A percentile compares a stretch with the other conserved stretches of the same genome.
Conservation (phyloP, 1,140 invertebrate species). For the Trachymyrmex cornetzi region DNA sequence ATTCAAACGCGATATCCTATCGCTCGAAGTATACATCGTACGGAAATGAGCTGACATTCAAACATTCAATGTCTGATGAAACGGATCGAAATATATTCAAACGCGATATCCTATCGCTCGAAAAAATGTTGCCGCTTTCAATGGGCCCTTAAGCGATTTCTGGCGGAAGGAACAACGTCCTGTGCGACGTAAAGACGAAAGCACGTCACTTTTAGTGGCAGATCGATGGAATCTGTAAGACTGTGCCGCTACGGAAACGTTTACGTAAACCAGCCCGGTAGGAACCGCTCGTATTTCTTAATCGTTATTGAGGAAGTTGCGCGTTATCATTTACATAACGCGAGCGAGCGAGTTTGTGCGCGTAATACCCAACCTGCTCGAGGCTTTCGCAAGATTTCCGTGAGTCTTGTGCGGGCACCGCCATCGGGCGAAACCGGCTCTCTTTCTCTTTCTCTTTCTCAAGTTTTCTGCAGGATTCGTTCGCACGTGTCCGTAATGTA, state of each 20-base stretch:
- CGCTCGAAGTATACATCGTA: background rate
- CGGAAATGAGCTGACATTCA: background rate
- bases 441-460: constrained; percentile 44
- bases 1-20: background rate
- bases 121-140: background rate
- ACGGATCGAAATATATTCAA: constrained; percentile 18
- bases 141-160: background rate
- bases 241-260: constrained; percentile 30
- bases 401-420: constrained; percentile 24
- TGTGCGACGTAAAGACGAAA: background rate
- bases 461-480: constrained; percentile 21
- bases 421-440: constrained; percentile 15
- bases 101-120: background rate
- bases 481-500: constrained; percentile 4
- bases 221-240: constrained; percentile 33
- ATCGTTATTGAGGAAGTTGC: constrained; percentile 77
- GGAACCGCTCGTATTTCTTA: constrained; percentile 72
- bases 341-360: constrained; percentile 49
- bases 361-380: constrained; percentile 54
- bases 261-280: constrained; percentile 57
- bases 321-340: constrained; percentile 76
- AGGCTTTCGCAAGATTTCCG: constrained; percentile 59
- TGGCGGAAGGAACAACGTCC: constrained; percentile 25
- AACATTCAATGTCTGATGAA: background rate
- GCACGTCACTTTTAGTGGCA: background rate